Base-by-base conservation (phyloP, 2,797 vertebrate genomes). In the Brachymystax lenok region DNA sequence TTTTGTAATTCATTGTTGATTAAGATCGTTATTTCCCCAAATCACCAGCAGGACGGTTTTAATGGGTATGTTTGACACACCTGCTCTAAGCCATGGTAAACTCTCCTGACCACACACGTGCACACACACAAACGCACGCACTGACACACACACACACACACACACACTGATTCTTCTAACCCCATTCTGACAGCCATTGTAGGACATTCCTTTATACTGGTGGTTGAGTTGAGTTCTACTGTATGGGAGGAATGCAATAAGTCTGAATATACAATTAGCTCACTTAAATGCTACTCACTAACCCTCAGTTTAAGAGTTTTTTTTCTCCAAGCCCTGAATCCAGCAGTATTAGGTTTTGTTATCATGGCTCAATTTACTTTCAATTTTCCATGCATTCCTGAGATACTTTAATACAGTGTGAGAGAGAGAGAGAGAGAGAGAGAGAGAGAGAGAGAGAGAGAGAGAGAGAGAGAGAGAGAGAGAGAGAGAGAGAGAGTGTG, bases 341-440 rank as follows among this genome's bases (percentile, higher is more conserved):
- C 6, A n/a, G 52, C 66, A 61, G 35, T 70, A 17, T 30, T 71
- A 46, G n/a, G n/a, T 59, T 59, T 68, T 82, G 50, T 78, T 75
- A 74, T 83, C 66, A 66, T 51, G 67, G 46, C 51, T 66, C 46
- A 56, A 79, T 77, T 84, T 27, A 40, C 56, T 80, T 79, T 77
- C 69, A 24, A 35, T 70, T 81, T 74, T 76, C 52, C 70, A 67
- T 68, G 27, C 78, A 79, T 86, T 84, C 40, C 74, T 80, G 8
- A 79, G 75, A 79, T 69, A 40, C 59, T 35, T n/a, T 79, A 59
- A 52, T 33, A 67, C 5, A 40, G 28, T 59, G 28, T 0, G 28
- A 28, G 28, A 28, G 28, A 28, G 28, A 28, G 28, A 28, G 28
- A 28, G 28, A 28, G 28, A 28, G 28, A 2, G 28, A 28, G 28